These are phyloP conservation scores for Anguilla rostrata DNA, from an alignment of 2,113 vertebrate genomes.

Conservation along the genomic window DNA sequence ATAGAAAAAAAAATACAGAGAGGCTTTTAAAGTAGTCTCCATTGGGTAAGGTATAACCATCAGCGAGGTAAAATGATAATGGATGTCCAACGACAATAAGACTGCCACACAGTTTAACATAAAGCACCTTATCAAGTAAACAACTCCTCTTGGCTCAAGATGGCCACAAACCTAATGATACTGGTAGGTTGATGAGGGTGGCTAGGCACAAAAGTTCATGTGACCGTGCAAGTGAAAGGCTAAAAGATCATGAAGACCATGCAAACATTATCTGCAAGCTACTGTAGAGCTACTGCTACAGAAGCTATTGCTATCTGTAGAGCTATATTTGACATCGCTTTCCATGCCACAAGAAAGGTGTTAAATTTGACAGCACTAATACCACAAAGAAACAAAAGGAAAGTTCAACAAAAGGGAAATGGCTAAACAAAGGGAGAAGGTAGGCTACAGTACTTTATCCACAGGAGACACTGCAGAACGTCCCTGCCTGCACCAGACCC, in stretches of 20 bases:
- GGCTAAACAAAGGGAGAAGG: not conserved
- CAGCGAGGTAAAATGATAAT: slow-evolving; percentile 21
- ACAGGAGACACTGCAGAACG: not conserved
- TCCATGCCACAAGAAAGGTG: not conserved
- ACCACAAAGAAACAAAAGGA: not conserved
- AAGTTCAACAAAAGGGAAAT: not conserved
- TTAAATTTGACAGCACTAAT: not conserved
- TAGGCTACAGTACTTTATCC: not conserved
- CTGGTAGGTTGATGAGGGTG: not conserved
- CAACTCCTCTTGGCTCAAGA: slow-evolving; percentile 19
- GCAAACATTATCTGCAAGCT: not conserved
- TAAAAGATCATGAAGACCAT: not conserved
- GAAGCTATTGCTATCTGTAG: not conserved
- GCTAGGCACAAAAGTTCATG: not conserved
- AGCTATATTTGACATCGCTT: not conserved
- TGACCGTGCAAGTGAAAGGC: slow-evolving; percentile 11
- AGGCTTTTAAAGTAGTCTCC: slow-evolving; percentile 31
- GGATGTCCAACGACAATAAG: slow-evolving; percentile 26
- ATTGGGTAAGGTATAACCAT: slow-evolving; percentile 13
- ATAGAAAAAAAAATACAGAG: slow-evolving; percentile 27
- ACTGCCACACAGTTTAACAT: slow-evolving; percentile 15
- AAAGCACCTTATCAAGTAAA: slow-evolving; percentile 31
- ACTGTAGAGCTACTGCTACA: not conserved
- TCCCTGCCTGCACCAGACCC: not conserved
- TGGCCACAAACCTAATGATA: slow-evolving; percentile 13